Conservation (phyloP, 2,113 vertebrate species). For the Amblyornis subalaris region DNA sequence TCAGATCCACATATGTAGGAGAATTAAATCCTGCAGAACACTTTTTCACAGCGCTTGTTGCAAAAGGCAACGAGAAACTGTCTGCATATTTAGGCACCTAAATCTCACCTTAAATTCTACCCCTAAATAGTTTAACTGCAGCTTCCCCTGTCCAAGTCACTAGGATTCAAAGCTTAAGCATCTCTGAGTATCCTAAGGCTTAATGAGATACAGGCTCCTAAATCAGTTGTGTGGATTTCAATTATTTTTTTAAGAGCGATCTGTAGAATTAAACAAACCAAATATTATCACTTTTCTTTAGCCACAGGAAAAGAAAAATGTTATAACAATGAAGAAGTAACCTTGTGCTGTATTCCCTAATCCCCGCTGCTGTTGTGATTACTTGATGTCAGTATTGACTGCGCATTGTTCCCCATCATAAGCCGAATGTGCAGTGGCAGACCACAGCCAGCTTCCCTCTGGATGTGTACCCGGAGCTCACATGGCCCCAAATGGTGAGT, state of each 20-base stretch:
- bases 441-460: neutral
- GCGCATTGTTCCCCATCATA: neutral
- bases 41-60: neutral
- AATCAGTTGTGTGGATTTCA: neutral
- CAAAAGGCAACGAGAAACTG: neutral
- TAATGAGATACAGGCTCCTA: neutral
- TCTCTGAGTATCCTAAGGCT: neutral
- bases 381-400: neutral
- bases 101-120: neutral
- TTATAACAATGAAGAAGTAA: neutral
- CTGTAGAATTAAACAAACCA: neutral
- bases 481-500: neutral
- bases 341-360: neutral
- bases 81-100: neutral
- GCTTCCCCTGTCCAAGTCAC: neutral
- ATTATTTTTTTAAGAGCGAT: neutral
- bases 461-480: neutral
- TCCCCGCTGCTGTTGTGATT: neutral
- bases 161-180: neutral
- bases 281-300: neutral
- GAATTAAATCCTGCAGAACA: neutral
- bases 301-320: neutral
- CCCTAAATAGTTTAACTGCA: neutral
- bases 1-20: neutral
- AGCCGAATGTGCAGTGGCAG: neutral